Base-by-base conservation (phyloP, 2,113 vertebrate genomes). In the Herpetotheres cachinnans region DNA sequence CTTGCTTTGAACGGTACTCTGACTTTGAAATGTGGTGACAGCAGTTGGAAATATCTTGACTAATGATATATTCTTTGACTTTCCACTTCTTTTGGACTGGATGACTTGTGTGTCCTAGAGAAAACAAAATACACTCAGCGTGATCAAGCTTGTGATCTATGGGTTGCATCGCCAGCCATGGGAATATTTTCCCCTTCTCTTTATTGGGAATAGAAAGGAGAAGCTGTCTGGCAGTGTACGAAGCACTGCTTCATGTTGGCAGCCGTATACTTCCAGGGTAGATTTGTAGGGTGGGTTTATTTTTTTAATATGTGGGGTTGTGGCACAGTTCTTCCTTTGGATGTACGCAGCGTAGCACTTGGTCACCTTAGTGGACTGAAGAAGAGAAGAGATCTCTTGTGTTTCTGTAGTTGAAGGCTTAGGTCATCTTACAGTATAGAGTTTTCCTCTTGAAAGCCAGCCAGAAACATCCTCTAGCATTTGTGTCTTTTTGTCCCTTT, bases 1-100 rank as follows among this genome's bases (percentile, higher is more conserved):
- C 58, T 38, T 72, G 21, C 92, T 92, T 96, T 96, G 88, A 95
- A 88, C 66, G 93, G 88, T 46, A 56, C 9, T 92, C 47, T 92
- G 92, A 87, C 82, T 96, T 82, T 94, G 49, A 94, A 94, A 82
- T 85, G 44, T 83, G 71, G 73, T 96, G 96, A 93, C 93, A 86
- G 82, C 49, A 77, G 58, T 50, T 93, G 27, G 66, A 96, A 87
- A 76, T 56, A 9, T 86, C 67, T 93, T 72, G 66, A 82, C 88
- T 95, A 92, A 90, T 56, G 49, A 80, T 90, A 90, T 93, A 30
- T 88, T 92, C 63, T 65, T 94, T 62, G 54, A 29, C 79, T 90
- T 95, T 80, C 27, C 16, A 16, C 36, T 90, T 91, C 13, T 87
- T 27, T 78, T 83, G 54, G 27, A 42, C 58, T 49, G 22, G 14